Evolutionary conservation across 2,888 invertebrate genomes (phyloP).

Genomic region (Noctua comes): DNA sequence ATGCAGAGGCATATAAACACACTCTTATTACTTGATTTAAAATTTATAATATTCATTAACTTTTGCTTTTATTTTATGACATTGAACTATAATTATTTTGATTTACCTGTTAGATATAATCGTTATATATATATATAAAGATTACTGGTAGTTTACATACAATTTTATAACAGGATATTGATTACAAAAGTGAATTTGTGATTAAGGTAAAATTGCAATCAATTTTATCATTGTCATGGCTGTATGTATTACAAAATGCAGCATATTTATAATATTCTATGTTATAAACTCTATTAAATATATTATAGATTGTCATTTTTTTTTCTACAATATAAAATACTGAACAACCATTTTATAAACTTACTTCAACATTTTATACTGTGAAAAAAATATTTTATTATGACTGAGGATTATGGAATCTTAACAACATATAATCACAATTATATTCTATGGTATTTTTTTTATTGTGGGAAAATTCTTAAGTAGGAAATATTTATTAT

Average conservation of each 20-base stretch:
- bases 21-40: neutral
- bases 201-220: constrained; percentile 5
- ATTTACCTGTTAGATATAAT: neutral
- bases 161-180: constrained; percentile 20
- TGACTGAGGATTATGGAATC: neutral
- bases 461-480: constrained; percentile 48
- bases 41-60: neutral
- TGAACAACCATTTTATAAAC: neutral
- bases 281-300: neutral
- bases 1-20: neutral
- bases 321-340: neutral
- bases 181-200: constrained; percentile 1
- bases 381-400: neutral
- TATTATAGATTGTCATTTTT: neutral
- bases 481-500: constrained; percentile 27
- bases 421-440: neutral
- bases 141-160: neutral
- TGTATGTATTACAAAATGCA: constrained; percentile 5
- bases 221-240: neutral
- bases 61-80: constrained; percentile 19
- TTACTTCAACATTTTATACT: neutral
- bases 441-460: constrained; percentile 5
- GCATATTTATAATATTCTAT: neutral
- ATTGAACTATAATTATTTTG: constrained; percentile 6
- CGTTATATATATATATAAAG: neutral